Conservation (phyloP, 2,797 vertebrate species). For the Acanthiza pusilla region DNA sequence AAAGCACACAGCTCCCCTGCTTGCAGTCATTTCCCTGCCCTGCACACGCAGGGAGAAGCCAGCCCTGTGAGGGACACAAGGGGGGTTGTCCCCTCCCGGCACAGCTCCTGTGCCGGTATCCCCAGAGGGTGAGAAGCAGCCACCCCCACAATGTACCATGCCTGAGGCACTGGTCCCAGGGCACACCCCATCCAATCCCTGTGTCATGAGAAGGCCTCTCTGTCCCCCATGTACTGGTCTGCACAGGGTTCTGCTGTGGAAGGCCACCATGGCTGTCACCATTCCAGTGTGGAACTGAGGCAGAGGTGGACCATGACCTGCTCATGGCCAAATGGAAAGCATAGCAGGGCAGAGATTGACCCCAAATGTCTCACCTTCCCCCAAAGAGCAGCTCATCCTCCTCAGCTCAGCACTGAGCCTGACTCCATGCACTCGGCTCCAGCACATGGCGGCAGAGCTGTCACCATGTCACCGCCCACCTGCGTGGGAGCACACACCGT, state of each 20-base stretch:
- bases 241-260: accelerated
- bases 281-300: neutral
- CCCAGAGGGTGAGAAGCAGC: neutral
- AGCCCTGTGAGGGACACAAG: accelerated
- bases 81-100: neutral
- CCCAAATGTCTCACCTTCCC: neutral
- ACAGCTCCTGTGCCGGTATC: accelerated
- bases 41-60: neutral
- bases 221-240: neutral
- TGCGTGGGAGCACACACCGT: accelerated
- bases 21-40: neutral
- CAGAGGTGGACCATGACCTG: neutral
- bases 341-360: neutral
- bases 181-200: neutral
- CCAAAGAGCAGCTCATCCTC: neutral
- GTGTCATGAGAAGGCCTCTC: accelerated
- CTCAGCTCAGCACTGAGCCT: neutral
- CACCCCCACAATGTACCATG: accelerated
- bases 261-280: accelerated
- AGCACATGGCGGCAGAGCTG: neutral
- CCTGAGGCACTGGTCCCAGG: neutral
- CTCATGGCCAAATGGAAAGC: neutral
- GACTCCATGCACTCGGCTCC: accelerated
- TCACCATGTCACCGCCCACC: accelerated
- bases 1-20: neutral